Conservation (phyloP, 2,113 vertebrate species). For the Chascanopsetta lugubris region DNA sequence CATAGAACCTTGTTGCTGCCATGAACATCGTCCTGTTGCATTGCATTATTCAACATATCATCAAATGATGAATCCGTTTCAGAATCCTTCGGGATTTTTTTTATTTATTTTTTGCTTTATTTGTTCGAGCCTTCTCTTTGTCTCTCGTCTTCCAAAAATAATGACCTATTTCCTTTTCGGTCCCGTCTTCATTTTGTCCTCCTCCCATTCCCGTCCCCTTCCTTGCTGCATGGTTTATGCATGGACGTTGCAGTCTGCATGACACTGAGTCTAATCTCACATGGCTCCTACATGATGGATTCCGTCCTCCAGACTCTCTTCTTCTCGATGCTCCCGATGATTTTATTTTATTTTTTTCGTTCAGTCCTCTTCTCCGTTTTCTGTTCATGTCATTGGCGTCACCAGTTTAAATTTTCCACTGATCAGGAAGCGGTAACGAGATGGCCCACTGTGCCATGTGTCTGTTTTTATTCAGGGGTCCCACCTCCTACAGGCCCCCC, state of each 20-base stretch:
- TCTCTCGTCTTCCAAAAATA: no score
- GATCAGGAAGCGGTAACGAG: conserved; percentile 61
- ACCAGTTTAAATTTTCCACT: conserved; percentile 25
- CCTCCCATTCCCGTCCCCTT: conserved; percentile 4
- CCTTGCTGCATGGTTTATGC: conserved; percentile 52
- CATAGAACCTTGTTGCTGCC: neutral
- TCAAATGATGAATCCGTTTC: no score
- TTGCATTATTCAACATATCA: no score
- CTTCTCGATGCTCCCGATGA: neutral
- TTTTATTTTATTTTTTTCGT: conserved; percentile 12
- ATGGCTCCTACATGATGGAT: conserved; percentile 28
- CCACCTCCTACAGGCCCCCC: conserved; percentile 82
- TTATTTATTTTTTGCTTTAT: no score
- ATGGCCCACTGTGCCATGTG: conserved; percentile 73
- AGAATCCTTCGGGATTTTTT: neutral
- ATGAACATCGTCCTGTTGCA: no score
- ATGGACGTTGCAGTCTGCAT: conserved; percentile 48
- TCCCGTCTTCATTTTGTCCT: neutral
- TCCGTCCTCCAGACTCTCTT: conserved; percentile 15
- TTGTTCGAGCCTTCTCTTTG: no score
- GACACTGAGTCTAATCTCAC: conserved; percentile 45
- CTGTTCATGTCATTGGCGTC: conserved; percentile 19
- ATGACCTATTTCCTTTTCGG: neutral
- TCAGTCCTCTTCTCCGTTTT: conserved; percentile 20
- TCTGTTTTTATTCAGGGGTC: conserved; percentile 78